These are phyloP conservation scores for Cephus rjabovi DNA, from an alignment of 2,888 invertebrate species.

Conservation along the genomic window DNA sequence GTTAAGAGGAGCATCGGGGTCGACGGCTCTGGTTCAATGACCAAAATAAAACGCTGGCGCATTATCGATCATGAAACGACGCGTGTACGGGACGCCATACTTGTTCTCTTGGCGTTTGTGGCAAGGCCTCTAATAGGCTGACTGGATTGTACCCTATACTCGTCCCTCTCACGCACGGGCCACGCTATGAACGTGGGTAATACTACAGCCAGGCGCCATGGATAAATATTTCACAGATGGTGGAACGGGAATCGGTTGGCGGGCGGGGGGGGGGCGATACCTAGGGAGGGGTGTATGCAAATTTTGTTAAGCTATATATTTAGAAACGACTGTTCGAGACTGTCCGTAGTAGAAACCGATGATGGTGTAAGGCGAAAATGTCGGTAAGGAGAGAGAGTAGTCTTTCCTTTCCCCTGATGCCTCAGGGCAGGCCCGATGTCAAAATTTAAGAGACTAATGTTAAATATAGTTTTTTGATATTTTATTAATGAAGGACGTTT, in stretches of 20 bases:
- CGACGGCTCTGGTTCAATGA: conserved; percentile 45
- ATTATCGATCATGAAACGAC: conserved; percentile 42
- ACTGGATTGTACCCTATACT: neutral
- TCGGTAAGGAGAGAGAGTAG: neutral
- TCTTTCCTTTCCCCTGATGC: neutral
- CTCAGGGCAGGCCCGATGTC: neutral
- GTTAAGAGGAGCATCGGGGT: neutral
- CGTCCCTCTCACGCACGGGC: neutral
- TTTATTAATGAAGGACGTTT: neutral
- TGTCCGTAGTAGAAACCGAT: neutral
- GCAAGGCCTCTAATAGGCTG: neutral
- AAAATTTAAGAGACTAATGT: neutral
- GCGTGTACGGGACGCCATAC: conserved; percentile 22
- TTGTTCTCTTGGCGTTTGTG: conserved; percentile 21
- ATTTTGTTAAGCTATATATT: neutral
- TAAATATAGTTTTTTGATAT: neutral
- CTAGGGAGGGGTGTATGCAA: neutral
- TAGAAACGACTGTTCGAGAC: neutral
- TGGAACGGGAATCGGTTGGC: neutral
- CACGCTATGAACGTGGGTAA: neutral
- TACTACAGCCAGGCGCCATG: neutral
- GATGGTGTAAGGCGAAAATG: neutral
- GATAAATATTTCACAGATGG: neutral
- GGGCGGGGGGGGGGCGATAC: neutral
- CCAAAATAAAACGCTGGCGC: conserved; percentile 48